A percentile compares a stretch with the other conserved stretches of the same genome.
These are phyloP conservation scores for Lates japonicus DNA, from an alignment of 2,797 vertebrate genomes.

Conservation along the genomic window DNA sequence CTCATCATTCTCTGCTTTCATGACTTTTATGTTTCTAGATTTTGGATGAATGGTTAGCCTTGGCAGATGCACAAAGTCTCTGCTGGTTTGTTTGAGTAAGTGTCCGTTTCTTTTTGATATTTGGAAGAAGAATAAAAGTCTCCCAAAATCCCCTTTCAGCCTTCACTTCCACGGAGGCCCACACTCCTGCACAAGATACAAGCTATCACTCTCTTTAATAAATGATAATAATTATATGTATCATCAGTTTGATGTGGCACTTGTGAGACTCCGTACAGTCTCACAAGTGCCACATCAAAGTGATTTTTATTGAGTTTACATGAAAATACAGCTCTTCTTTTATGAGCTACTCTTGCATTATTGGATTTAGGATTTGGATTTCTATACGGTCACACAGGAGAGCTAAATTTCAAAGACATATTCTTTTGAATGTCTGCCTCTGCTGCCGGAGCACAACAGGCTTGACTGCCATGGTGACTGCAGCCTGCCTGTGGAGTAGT, in stretches of 20 bases:
- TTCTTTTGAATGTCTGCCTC: conserved; percentile 17
- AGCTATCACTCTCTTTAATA: conserved; percentile 43
- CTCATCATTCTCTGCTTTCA: conserved; percentile 43
- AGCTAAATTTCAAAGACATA: conserved; percentile 25
- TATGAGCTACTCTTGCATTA: conserved; percentile 26
- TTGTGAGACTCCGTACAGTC: conserved; percentile 1
- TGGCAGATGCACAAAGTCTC: conserved; percentile 62
- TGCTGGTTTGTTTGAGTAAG: conserved; percentile 55
- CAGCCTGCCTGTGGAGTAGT: conserved; percentile 58
- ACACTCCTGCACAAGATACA: conserved; percentile 26
- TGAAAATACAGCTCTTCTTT: conserved; percentile 31
- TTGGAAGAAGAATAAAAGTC: conserved; percentile 53
- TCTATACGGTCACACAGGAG: conserved; percentile 1
- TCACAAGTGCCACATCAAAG: conserved; percentile 36
- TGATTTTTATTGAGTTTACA: conserved; percentile 25
- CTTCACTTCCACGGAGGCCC: conserved; percentile 32
- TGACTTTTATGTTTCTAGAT: conserved; percentile 62
- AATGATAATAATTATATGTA: conserved; percentile 24
- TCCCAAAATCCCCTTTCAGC: conserved; percentile 27
- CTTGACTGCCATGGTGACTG: conserved; percentile 55
- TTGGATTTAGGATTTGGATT: conserved; percentile 38
- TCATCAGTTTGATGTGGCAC: conserved; percentile 17
- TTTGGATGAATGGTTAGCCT: conserved; percentile 48
- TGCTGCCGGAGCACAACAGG: conserved; percentile 10
- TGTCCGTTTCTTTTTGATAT: conserved; percentile 43